These are phyloP conservation scores for Nannospalax galili DNA, from an alignment of 2,113 vertebrate species.

Conservation along the genomic window DNA sequence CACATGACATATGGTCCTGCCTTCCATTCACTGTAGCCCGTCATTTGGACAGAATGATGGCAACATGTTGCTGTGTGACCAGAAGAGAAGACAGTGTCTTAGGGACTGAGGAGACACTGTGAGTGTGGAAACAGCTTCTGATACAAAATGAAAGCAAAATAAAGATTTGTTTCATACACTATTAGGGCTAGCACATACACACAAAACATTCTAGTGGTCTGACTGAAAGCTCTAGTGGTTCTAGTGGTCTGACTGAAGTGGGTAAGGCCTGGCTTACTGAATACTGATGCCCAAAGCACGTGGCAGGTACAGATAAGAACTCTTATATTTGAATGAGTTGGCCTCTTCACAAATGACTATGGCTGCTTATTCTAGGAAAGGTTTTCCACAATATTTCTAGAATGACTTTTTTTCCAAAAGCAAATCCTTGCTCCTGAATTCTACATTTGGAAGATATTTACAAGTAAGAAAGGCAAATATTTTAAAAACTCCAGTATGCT, in stretches of 20 bases:
- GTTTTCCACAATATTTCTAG: background rate
- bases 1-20: background rate
- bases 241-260: background rate
- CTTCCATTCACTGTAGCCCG: background rate
- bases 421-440: background rate
- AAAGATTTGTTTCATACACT: background rate
- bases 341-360: background rate
- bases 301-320: background rate
- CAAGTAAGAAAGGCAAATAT: background rate
- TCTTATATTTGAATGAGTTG: background rate
- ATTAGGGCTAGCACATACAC: background rate
- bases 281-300: rapidly evolving
- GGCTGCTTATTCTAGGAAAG: background rate
- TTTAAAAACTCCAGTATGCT: background rate
- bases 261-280: background rate
- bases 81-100: background rate
- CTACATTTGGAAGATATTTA: background rate
- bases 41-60: background rate
- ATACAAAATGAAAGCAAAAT: background rate
- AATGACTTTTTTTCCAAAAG: background rate
- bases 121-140: background rate
- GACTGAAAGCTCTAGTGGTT: too few relatives aligned
- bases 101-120: background rate
- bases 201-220: background rate
- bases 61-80: background rate